Evolutionary conservation across 2,797 vertebrate species (phyloP).

Genomic region (Epinephelus awoara): DNA sequence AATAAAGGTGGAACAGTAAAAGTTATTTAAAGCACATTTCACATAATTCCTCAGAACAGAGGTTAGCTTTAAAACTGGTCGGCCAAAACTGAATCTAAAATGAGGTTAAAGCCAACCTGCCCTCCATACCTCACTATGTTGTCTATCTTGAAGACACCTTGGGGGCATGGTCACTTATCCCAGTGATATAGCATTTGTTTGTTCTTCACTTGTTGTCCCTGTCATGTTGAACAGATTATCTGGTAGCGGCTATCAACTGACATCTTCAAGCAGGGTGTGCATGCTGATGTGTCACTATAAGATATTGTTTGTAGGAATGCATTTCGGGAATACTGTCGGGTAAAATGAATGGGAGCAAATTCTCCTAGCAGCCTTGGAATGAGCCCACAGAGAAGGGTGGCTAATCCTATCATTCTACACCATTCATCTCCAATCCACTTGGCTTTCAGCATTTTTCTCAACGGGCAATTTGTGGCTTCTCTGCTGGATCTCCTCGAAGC

Average conservation of each 20-base stretch:
- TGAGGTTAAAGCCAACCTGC: conserved; percentile 46
- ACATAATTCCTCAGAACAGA: conserved; percentile 42
- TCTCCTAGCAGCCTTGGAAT: conserved; percentile 77
- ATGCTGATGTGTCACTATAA: conserved; percentile 54
- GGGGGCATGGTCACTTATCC: conserved; percentile 32
- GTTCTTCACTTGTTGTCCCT: conserved; percentile 46
- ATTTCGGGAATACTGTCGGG: conserved; percentile 59
- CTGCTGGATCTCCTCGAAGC: conserved; percentile 79
- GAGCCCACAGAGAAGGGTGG: conserved; percentile 77
- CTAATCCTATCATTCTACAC: conserved; percentile 85
- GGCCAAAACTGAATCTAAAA: conserved; percentile 30
- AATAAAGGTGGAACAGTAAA: conserved; percentile 61
- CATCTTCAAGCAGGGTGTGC: conserved; percentile 53
- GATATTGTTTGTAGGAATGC: conserved; percentile 67
- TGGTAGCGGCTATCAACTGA: conserved; percentile 56
- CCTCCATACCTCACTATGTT: conserved; percentile 27
- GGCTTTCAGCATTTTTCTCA: conserved; percentile 82
- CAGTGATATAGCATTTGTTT: conserved; percentile 51
- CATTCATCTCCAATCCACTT: conserved; percentile 85
- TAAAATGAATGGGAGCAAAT: conserved; percentile 75
- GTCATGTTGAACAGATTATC: conserved; percentile 70
- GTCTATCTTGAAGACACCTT: conserved; percentile 41
- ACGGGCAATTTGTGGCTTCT: conserved; percentile 85
- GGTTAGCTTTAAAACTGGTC: conserved; percentile 34
- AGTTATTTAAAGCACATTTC: conserved; percentile 49